These are phyloP conservation scores for Aurelia aurita complex sp. Pacific DNA, from an alignment of 30 jellyfish, hydroid and myxozoan species.

Conservation along the genomic window DNA sequence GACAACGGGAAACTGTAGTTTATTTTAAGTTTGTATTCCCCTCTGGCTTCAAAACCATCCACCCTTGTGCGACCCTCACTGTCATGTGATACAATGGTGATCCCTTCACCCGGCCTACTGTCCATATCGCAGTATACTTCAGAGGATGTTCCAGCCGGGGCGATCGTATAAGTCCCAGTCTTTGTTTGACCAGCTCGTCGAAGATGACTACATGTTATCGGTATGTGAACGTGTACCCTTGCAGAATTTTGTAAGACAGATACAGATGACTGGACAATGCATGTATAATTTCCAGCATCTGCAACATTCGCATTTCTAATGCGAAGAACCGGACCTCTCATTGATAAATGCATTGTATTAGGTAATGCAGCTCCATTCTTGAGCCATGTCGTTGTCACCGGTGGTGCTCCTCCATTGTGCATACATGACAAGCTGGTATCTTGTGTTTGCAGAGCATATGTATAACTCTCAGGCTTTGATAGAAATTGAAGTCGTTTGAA, in stretches of 20 bases:
- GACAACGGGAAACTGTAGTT: not conserved
- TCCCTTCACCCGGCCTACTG: slow-evolving; percentile 14
- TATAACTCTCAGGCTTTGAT: not conserved
- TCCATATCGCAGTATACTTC: slow-evolving; percentile 29
- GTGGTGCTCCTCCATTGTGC: slow-evolving; percentile 10
- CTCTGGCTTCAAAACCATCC: not conserved
- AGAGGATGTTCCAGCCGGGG: not conserved
- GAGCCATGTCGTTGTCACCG: not conserved
- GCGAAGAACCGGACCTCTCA: not conserved
- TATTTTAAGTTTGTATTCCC: not conserved
- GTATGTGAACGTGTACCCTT: not conserved
- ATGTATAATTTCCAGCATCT: slow-evolving; percentile 18
- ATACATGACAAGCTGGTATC: not conserved
- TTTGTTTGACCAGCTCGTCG: not conserved
- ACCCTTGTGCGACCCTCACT: slow-evolving; percentile 20
- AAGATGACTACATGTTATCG: not conserved
- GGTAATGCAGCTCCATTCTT: not conserved
- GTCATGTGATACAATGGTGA: slow-evolving; percentile 27
- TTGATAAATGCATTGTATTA: not conserved
- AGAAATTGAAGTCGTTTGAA: not conserved
- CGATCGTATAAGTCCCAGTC: slow-evolving; percentile 14
- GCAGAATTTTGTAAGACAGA: not conserved
- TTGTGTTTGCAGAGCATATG: not conserved
- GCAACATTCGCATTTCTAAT: not conserved
- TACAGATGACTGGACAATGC: not conserved